Conservation (phyloP, 2,888 invertebrate genomes). For the Eubasilissa splendida region DNA sequence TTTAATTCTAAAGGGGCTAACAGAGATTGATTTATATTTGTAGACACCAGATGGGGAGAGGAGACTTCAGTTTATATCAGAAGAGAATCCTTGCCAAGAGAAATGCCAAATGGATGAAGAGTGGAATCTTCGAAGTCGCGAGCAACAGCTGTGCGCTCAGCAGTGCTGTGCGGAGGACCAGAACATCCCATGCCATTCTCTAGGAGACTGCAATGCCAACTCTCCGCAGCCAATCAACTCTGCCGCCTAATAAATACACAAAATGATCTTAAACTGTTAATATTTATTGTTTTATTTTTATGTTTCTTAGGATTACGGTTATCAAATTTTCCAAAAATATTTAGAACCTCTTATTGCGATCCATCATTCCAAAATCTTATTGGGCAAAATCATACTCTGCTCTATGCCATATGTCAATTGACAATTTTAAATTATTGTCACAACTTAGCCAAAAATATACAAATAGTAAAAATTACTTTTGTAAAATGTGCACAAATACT, state of each 20-base stretch:
- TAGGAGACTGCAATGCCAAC: slow-evolving; percentile 66
- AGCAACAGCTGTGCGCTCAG: slow-evolving; percentile 4
- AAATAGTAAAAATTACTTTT: not conserved
- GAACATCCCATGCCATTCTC: slow-evolving; percentile 60
- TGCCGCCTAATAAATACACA: slow-evolving; percentile 22
- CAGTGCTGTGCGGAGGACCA: slow-evolving; percentile 62
- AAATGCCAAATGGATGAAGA: slow-evolving; percentile 31
- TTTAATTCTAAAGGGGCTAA: no score
- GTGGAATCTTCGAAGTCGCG: slow-evolving; percentile 33
- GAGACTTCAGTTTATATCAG: slow-evolving; percentile 24
- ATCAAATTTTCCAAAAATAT: no score
- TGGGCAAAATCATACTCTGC: not conserved
- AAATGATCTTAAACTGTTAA: not conserved
- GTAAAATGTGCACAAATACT: slow-evolving; percentile 26
- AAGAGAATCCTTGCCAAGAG: slow-evolving; percentile 29
- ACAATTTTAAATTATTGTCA: slow-evolving; percentile 11
- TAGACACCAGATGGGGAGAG: slow-evolving; percentile 21
- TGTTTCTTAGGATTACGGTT: no score
- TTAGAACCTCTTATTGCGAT: no score
- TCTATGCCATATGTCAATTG: not conserved
- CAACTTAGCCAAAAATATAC: slow-evolving; percentile 25
- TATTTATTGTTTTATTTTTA: no score
- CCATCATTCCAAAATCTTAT: no score
- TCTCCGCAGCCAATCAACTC: slow-evolving; percentile 60
- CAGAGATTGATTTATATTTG: slow-evolving; percentile 9